Percentiles rank a stretch among this genome's conserved stretches.
Conservation (phyloP, 1,140 invertebrate genomes). For the Teleogryllus occipitalis region DNA sequence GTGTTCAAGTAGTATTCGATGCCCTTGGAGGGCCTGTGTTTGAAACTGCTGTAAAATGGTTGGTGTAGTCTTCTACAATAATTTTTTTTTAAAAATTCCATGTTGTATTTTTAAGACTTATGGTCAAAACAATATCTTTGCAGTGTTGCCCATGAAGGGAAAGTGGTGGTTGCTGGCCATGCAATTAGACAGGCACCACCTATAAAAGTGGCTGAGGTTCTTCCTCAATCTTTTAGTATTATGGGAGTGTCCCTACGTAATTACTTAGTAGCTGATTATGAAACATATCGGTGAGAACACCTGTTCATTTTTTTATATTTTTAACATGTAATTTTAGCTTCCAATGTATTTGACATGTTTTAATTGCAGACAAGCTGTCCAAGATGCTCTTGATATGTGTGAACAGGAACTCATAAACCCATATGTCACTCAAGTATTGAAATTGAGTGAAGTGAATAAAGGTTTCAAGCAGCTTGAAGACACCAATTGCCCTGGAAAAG, state of each 20-base stretch:
- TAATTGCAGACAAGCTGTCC: conserved; percentile 34
- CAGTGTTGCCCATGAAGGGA: conserved; percentile 43
- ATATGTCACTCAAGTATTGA: conserved; percentile 34
- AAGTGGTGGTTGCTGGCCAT: conserved; percentile 47
- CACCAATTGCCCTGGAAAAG: conserved; percentile 38
- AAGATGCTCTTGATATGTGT: conserved; percentile 41
- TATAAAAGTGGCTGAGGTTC: conserved; percentile 33
- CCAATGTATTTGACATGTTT: not conserved
- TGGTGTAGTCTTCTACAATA: conserved; percentile 7
- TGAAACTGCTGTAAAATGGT: conserved; percentile 44
- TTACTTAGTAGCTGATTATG: conserved; percentile 39
- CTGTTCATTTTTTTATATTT: not conserved
- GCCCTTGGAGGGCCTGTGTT: conserved; percentile 49
- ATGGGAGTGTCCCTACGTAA: conserved; percentile 46
- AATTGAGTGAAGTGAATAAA: conserved; percentile 38
- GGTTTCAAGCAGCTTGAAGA: conserved; percentile 36
- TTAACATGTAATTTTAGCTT: not conserved
- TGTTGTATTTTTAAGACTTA: not conserved
- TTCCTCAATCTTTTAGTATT: conserved; percentile 39
- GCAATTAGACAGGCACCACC: conserved; percentile 38
- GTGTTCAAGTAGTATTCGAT: conserved; percentile 50
- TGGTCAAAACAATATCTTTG: conserved; percentile 23
- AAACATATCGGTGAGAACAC: conserved; percentile 40
- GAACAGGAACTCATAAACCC: conserved; percentile 39
- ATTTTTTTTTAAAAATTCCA: not conserved